A percentile compares a stretch with the other conserved stretches of the same genome.
phyloP scores from a whole-genome alignment of 2,888 invertebrate genomes.

The Plagodis pulveraria region DNA sequence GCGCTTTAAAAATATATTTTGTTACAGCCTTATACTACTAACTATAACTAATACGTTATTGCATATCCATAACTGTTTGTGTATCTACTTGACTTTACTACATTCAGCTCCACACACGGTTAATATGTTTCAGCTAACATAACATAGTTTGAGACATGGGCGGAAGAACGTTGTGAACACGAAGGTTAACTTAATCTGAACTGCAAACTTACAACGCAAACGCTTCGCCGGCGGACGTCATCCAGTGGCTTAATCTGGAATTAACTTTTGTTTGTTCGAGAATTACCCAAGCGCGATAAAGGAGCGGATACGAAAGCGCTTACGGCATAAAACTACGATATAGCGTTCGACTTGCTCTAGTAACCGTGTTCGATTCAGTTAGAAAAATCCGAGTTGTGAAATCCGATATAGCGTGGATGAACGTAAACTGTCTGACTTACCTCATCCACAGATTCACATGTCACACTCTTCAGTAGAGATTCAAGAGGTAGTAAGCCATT shows the following conservation, averaged over 20 bases:
- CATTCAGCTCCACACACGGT: too few relatives aligned
- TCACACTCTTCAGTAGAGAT: too few relatives aligned
- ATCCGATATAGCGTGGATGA: too few relatives aligned
- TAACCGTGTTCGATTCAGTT: background rate
- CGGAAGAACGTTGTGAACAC: constrained; percentile 32
- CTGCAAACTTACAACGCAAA: constrained; percentile 34
- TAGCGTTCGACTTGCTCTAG: background rate
- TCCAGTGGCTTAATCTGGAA: constrained; percentile 36
- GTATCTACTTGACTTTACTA: too few relatives aligned
- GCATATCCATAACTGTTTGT: too few relatives aligned
- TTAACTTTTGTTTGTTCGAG: constrained; percentile 35
- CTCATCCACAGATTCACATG: too few relatives aligned
- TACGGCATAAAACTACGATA: constrained; percentile 16
- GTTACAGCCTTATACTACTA: too few relatives aligned
- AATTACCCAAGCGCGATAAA: constrained; percentile 22
- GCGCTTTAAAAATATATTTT: too few relatives aligned
- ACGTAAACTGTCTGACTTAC: too few relatives aligned
- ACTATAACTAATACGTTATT: too few relatives aligned
- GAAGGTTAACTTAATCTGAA: constrained; percentile 37
- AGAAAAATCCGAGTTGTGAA: background rate
- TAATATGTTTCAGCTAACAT: too few relatives aligned
- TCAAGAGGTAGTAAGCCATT: too few relatives aligned
- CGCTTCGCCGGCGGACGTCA: constrained; percentile 29
- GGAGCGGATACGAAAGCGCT: constrained; percentile 6
- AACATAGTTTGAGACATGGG: background rate